Conservation (phyloP, 37 sponge, comb jelly and placozoan species). For the Spongilla lacustris region DNA sequence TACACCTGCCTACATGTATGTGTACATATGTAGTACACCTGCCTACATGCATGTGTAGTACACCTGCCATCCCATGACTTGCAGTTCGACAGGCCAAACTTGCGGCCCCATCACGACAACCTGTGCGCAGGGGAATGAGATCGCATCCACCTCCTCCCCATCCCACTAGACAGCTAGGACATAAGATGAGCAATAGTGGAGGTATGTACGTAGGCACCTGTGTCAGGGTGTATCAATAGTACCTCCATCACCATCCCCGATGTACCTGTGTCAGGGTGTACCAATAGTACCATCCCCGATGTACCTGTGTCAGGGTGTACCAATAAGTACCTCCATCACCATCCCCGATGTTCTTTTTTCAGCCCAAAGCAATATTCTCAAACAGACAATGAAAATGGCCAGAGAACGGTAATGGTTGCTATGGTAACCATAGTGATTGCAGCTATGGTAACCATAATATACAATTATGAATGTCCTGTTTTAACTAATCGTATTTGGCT, state of each 20-base stretch:
- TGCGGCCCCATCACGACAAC: slow-evolving; percentile 8
- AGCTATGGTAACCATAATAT: background rate
- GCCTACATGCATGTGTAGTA: too few species aligned
- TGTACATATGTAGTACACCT: too few species aligned
- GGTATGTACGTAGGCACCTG: background rate
- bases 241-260: too few species aligned
- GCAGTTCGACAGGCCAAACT: slow-evolving; percentile 35
- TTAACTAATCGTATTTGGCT: background rate
- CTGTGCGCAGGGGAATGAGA: background rate
- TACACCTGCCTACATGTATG: too few species aligned
- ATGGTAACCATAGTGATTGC: background rate
- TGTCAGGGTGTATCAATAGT: background rate
- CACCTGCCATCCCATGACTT: too few species aligned
- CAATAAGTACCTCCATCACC: background rate
- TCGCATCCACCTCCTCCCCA: background rate
- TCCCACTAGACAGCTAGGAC: background rate
- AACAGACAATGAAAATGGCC: slow-evolving; percentile 74
- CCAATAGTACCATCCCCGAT: too few species aligned
- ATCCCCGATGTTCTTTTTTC: too few species aligned
- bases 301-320: too few species aligned
- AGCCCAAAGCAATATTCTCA: slow-evolving; percentile 35
- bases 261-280: too few species aligned
- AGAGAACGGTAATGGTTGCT: slow-evolving; percentile 42
- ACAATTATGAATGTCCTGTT: too few species aligned
- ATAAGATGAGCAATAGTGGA: background rate